phyloP scores from a whole-genome alignment of 2,113 vertebrate species.

The Sceloporus undulatus region DNA sequence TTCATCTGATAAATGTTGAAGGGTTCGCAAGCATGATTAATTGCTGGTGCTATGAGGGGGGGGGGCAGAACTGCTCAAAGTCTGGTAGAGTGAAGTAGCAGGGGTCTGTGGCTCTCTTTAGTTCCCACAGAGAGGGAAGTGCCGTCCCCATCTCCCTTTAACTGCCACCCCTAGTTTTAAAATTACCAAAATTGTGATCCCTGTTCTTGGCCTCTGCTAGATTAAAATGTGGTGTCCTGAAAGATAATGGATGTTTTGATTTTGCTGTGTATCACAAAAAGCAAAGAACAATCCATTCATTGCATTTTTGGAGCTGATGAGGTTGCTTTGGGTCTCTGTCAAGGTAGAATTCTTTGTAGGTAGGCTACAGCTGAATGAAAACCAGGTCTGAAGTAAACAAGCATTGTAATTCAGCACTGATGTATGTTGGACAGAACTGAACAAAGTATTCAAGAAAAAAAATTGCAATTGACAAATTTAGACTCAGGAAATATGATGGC shows the following conservation, averaged over 20 bases:
- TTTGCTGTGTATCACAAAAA: neutral
- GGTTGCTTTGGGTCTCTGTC: neutral
- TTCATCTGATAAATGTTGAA: too few relatives aligned
- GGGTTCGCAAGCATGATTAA: too few relatives aligned
- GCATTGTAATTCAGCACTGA: neutral
- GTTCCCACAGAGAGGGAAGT: too few relatives aligned
- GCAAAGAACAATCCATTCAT: rapidly evolving
- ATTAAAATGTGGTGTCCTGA: constrained; percentile 4
- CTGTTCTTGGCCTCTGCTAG: neutral
- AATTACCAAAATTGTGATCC: neutral
- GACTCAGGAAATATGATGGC: neutral
- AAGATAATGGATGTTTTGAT: neutral
- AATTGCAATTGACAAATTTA: constrained; percentile 13
- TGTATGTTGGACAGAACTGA: constrained; percentile 4
- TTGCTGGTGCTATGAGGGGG: too few relatives aligned
- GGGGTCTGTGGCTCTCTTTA: too few relatives aligned
- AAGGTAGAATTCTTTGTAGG: neutral
- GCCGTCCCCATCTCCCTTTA: too few relatives aligned
- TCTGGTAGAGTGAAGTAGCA: too few relatives aligned
- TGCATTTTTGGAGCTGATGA: neutral
- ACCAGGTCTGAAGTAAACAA: too few relatives aligned
- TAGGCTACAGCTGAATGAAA: neutral
- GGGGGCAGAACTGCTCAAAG: neutral
- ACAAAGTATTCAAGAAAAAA: neutral
- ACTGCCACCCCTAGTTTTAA: too few relatives aligned